phyloP scores from a whole-genome alignment of 2,113 vertebrate genomes.

The Cnemophilus loriae region DNA sequence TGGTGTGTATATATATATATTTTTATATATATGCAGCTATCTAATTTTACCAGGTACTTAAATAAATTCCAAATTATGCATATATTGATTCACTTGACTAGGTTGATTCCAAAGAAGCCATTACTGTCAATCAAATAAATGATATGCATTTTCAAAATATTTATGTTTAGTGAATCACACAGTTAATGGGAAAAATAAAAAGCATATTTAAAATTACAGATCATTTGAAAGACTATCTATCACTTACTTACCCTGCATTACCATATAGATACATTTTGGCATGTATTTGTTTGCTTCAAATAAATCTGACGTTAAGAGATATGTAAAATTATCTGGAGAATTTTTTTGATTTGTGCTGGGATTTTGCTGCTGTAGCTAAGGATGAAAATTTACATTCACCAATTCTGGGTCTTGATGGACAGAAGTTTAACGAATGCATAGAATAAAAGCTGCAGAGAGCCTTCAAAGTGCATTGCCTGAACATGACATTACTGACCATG shows the following conservation, averaged over 20 bases:
- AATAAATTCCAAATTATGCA: background rate
- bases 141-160: slow-evolving; percentile 11
- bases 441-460: background rate
- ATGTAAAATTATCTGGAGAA: background rate
- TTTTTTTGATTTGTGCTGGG: background rate
- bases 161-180: background rate
- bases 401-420: background rate
- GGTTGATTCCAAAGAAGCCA: background rate
- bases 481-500: background rate
- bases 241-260: background rate
- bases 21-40: background rate
- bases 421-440: background rate
- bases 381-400: background rate
- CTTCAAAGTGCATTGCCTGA: background rate
- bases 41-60: background rate
- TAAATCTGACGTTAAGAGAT: background rate
- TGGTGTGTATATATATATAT: background rate
- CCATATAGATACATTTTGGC: background rate
- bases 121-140: slow-evolving; percentile 15
- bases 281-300: background rate
- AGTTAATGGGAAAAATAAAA: background rate
- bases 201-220: background rate
- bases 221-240: background rate
- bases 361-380: background rate
- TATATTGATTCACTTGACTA: background rate